phyloP scores from a whole-genome alignment of 2,888 invertebrate species.

The Drosophila pegasa region DNA sequence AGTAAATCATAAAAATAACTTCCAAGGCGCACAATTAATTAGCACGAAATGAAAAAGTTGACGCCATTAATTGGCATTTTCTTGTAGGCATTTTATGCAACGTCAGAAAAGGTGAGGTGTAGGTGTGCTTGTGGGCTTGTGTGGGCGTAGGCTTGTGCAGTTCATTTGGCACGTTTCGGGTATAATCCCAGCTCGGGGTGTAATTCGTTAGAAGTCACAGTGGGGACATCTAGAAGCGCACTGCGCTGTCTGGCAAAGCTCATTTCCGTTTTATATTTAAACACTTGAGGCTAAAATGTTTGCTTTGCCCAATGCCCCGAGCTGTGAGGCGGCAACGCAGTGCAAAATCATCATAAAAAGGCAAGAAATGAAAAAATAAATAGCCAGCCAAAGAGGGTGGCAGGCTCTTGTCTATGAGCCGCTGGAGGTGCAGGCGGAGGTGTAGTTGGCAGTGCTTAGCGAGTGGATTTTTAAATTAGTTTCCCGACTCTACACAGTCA shows the following conservation, averaged over 20 bases:
- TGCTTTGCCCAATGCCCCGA: conserved; percentile 63
- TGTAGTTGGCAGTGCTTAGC: conserved; percentile 62
- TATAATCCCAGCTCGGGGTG: conserved; percentile 45
- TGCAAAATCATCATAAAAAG: conserved; percentile 74
- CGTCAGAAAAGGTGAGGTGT: neutral
- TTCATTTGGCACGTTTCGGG: conserved; percentile 67
- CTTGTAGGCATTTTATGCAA: conserved; percentile 5
- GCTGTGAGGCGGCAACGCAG: conserved; percentile 35
- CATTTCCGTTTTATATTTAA: conserved; percentile 80
- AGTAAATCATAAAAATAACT: conserved; percentile 32
- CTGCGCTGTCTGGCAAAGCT: conserved; percentile 57
- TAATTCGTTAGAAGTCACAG: conserved; percentile 46
- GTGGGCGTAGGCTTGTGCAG: conserved; percentile 32
- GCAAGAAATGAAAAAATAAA: conserved; percentile 75
- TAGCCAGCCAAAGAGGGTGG: conserved; percentile 23
- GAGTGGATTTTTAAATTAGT: conserved; percentile 81
- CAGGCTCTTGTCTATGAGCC: conserved; percentile 24
- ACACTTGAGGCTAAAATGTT: conserved; percentile 80
- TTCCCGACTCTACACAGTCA: conserved; percentile 52
- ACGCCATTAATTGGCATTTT: conserved; percentile 75
- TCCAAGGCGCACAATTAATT: conserved; percentile 46
- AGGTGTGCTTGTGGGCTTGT: neutral
- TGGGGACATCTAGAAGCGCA: conserved; percentile 16
- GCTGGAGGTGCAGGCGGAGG: conserved; percentile 21
- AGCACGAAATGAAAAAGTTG: conserved; percentile 55